Evolutionary conservation across 2,888 invertebrate genomes (phyloP).

Genomic region (Leptinotarsa rubiginosa): DNA sequence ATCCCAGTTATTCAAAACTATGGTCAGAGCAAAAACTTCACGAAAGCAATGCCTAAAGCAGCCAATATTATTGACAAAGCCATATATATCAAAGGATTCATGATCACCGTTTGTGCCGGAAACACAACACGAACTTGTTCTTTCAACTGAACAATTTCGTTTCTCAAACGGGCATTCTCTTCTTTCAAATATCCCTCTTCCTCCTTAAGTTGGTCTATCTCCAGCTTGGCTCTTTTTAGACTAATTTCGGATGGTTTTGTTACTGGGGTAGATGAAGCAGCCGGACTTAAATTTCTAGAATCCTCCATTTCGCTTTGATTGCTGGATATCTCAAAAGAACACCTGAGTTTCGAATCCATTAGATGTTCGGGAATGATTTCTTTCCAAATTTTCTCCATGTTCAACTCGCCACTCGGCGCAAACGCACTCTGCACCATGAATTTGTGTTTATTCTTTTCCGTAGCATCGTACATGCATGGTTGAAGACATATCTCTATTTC

Average conservation of each 20-base stretch:
- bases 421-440: conserved; percentile 99
- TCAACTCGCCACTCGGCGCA: conserved; percentile 80
- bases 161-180: conserved; percentile 87
- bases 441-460: conserved; percentile 98
- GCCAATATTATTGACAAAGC: conserved; percentile 76
- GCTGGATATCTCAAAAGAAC: conserved; percentile 80
- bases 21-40: conserved; percentile 83
- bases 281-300: conserved; percentile 54
- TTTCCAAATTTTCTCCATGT: conserved; percentile 80
- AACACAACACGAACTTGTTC: conserved; percentile 67
- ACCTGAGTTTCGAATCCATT: conserved; percentile 97
- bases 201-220: conserved; percentile 81
- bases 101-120: conserved; percentile 70
- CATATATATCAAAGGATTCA: conserved; percentile 72
- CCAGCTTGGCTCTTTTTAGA: conserved; percentile 76
- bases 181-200: conserved; percentile 83
- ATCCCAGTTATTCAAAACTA: background rate
- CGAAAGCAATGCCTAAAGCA: conserved; percentile 79
- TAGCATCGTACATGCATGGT: conserved; percentile 91
- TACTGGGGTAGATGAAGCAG: conserved; percentile 42
- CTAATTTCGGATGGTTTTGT: background rate
- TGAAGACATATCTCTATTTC: conserved; percentile 96
- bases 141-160: conserved; percentile 75
- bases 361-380: conserved; percentile 85
- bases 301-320: conserved; percentile 47